Base-by-base conservation (phyloP, 2,797 vertebrate genomes). In the Mionectes olivaceus region DNA sequence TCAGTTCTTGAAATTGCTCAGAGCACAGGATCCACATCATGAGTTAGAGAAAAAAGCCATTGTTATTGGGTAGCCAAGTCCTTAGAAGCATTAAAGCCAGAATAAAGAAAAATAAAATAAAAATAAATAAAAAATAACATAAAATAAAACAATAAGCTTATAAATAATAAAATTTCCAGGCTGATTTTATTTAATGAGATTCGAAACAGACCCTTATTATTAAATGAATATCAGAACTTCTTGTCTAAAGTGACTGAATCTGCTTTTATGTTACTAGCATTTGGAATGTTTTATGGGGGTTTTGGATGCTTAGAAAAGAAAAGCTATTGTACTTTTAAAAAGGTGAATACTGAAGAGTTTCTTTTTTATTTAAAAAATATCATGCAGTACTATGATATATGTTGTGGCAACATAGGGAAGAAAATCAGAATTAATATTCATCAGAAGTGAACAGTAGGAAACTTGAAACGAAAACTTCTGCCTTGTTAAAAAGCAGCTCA, bases 381-480 rank as follows among this genome's bases (percentile, higher is more conserved):
- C 14, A 24, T 35, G 32, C 18, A 90, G 24, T 7, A 9, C 5
- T 67, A 24, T 44, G n/a, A 57, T 50, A 56, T 13, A 59, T 8
- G 9, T 44, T 75, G 21, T 49, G 7, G 30, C 28, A 93, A 74
- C 27, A 78, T 11, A 63, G 28, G 30, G 30, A 83, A 24, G 27
- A 86, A 91, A 63, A 83, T 73, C 25, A 69, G 33, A 83, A 59
- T 35, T 84, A 49, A 33, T 73, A 50, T 17, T 65, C 79, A 30
- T 71, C 32, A 67, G 67, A 37, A 75, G 25, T 12, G n/a, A 91
- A 39, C 6, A 25, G 32, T 23, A 69, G 37, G 41, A 69, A 9
- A 90, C 37, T 70, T 78, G 63, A 91, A 95, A 93, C 37, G 30
- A 83, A 95, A 88, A 94, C 16, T 50, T 89, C 53, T 61, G 19